These are phyloP conservation scores for Salminus brasiliensis DNA, from an alignment of 2,113 vertebrate genomes.

Conservation along the genomic window DNA sequence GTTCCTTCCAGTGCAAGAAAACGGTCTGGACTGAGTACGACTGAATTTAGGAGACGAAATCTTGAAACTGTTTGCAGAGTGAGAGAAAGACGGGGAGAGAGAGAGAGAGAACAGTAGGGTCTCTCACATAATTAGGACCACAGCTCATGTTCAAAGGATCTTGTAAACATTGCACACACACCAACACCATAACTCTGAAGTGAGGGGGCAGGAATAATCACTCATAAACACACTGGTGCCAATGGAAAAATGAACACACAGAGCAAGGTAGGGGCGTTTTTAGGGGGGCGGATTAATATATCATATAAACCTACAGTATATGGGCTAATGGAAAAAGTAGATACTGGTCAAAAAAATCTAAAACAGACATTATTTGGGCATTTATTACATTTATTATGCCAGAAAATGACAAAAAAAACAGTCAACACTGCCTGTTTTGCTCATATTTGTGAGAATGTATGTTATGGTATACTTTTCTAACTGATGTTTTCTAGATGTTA, in stretches of 20 bases:
- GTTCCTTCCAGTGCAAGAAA: too few relatives aligned
- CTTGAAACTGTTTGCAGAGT: too few relatives aligned
- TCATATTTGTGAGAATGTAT: too few relatives aligned
- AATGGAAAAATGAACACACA: constrained; percentile 31
- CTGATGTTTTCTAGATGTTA: too few relatives aligned
- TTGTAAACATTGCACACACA: constrained; percentile 42
- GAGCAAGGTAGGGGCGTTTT: neutral
- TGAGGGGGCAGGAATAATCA: neutral
- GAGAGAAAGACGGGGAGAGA: too few relatives aligned
- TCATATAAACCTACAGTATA: neutral
- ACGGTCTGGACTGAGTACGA: too few relatives aligned
- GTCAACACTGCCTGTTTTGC: too few relatives aligned
- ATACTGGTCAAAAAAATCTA: neutral
- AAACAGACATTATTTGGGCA: neutral
- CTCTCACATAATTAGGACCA: constrained; percentile 31
- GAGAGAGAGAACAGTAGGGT: too few relatives aligned
- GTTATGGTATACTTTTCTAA: too few relatives aligned
- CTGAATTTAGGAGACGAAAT: too few relatives aligned
- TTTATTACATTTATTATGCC: neutral
- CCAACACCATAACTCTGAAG: neutral
- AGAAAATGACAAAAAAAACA: too few relatives aligned
- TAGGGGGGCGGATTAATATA: neutral
- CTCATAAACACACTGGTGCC: constrained; percentile 37
- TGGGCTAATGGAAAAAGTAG: neutral
- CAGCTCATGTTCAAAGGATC: constrained; percentile 50